phyloP scores from a whole-genome alignment of 2,797 vertebrate genomes.

The Ataeniobius toweri region DNA sequence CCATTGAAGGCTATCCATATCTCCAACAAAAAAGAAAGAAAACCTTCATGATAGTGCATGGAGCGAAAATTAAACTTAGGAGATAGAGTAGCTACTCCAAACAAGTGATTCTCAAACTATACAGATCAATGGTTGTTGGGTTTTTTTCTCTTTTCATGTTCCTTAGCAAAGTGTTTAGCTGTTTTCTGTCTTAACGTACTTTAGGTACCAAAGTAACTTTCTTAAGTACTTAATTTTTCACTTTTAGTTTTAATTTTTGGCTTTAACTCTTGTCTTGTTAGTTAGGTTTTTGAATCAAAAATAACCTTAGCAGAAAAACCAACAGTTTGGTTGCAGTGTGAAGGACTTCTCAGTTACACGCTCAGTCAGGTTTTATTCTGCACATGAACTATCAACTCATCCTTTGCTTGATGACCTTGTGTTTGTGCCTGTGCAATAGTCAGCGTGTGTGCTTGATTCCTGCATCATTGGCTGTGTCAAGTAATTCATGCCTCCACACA shows the following conservation, averaged over 20 bases:
- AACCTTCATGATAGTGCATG: too few species aligned
- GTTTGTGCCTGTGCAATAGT: conserved; percentile 21
- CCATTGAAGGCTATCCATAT: too few species aligned
- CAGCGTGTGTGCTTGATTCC: conserved; percentile 5
- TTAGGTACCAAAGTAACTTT: too few species aligned
- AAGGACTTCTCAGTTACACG: not conserved
- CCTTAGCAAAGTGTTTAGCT: too few species aligned
- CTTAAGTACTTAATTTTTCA: too few species aligned
- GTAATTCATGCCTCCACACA: conserved; percentile 65
- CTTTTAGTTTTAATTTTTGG: not conserved
- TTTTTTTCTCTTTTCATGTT: too few species aligned
- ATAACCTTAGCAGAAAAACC: not conserved
- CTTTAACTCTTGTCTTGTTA: not conserved
- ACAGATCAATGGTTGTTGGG: too few species aligned
- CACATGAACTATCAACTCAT: conserved; percentile 20
- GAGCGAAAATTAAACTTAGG: too few species aligned
- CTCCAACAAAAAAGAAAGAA: too few species aligned
- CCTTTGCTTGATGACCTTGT: conserved; percentile 53
- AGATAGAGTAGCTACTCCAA: too few species aligned
- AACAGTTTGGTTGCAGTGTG: not conserved
- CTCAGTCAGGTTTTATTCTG: conserved; percentile 15
- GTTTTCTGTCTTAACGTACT: too few species aligned
- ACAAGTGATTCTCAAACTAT: too few species aligned
- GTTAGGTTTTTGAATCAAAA: not conserved
- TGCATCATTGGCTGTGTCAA: conserved; percentile 28